phyloP scores from a whole-genome alignment of 1,140 invertebrate species.

The Acromyrmex heyeri region DNA sequence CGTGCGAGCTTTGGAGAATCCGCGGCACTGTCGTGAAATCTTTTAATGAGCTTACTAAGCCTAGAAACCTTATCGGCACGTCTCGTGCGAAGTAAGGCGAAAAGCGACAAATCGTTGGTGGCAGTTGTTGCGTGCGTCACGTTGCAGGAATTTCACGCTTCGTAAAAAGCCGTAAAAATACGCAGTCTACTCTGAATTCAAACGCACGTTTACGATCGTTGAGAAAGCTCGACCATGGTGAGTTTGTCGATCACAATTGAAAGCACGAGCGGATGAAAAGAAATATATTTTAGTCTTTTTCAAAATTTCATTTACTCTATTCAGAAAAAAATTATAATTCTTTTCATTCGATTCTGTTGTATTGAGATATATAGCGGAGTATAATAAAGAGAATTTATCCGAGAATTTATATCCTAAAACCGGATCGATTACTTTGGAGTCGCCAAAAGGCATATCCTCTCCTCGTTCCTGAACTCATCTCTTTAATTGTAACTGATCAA shows the following conservation, averaged over 20 bases:
- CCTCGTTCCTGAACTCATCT: neutral
- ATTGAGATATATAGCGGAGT: too few relatives aligned
- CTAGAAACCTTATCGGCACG: conserved; percentile 67
- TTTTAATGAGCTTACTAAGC: conserved; percentile 79
- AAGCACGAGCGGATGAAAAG: neutral
- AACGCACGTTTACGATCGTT: conserved; percentile 28
- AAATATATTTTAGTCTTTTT: neutral
- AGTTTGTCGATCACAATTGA: conserved; percentile 41
- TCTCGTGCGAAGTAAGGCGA: conserved; percentile 20
- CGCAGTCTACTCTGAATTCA: conserved; percentile 7
- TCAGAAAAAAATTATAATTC: conserved; percentile 1
- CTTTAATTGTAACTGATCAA: conserved; percentile 37
- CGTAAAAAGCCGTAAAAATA: conserved; percentile 18
- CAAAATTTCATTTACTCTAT: neutral
- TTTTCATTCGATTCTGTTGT: neutral
- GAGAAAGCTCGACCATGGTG: conserved; percentile 47
- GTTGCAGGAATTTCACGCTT: neutral
- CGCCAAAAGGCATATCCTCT: neutral
- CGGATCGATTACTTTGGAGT: neutral
- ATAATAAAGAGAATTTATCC: too few relatives aligned
- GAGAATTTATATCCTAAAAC: neutral
- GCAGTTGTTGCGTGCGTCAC: conserved; percentile 60
- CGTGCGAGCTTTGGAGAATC: conserved; percentile 38
- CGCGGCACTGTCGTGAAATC: conserved; percentile 71
- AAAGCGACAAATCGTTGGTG: conserved; percentile 58